Conservation (phyloP, 2,888 invertebrate genomes). For the Gortyna flavago region DNA sequence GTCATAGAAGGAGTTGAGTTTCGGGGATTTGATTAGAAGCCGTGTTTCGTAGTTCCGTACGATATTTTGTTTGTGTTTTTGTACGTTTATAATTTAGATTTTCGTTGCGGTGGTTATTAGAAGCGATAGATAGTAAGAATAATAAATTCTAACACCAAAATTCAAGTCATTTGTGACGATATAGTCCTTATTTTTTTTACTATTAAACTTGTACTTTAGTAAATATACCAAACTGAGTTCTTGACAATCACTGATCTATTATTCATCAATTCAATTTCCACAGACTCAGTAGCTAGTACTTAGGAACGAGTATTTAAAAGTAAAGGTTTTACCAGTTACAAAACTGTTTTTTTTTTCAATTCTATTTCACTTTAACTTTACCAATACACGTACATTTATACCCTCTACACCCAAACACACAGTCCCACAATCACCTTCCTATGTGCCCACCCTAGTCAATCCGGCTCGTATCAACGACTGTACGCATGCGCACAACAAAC, state of each 20-base stretch:
- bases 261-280: neutral
- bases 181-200: too few relatives aligned
- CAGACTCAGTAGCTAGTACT: too few relatives aligned
- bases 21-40: constrained; percentile 37
- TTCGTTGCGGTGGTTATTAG: neutral
- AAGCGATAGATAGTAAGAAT: neutral
- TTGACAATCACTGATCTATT: neutral
- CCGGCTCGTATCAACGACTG: constrained; percentile 73
- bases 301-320: too few relatives aligned
- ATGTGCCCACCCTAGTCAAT: constrained; percentile 76
- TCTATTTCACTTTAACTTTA: too few relatives aligned
- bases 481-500: constrained; percentile 82
- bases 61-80: neutral
- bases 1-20: constrained; percentile 54
- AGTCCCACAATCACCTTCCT: constrained; percentile 1
- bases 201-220: neutral
- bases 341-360: too few relatives aligned
- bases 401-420: neutral
- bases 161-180: neutral
- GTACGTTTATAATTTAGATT: neutral
- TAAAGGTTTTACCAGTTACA: too few relatives aligned
- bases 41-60: constrained; percentile 20
- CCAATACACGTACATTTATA: neutral
- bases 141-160: neutral
- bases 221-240: too few relatives aligned